phyloP scores from a whole-genome alignment of 2,113 vertebrate species.

The Pluvialis apricaria region DNA sequence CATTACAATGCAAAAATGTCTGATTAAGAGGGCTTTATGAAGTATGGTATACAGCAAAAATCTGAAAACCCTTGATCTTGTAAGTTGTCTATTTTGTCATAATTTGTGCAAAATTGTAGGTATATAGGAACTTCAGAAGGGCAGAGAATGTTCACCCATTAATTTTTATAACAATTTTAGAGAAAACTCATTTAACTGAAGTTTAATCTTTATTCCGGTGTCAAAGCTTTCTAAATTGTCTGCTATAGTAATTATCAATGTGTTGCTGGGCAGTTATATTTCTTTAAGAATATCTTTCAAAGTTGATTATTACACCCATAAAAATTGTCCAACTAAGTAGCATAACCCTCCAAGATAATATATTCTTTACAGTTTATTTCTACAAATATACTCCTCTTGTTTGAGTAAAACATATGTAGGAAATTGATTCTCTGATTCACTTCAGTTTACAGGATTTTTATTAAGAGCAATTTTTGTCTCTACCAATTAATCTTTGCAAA shows the following conservation, averaged over 20 bases:
- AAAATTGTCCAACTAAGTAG: neutral
- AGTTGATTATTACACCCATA: constrained; percentile 22
- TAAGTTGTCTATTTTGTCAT: neutral
- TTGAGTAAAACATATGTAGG: neutral
- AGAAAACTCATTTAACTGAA: neutral
- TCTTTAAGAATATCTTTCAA: constrained; percentile 1
- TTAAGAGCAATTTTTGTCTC: constrained; percentile 1
- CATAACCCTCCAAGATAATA: neutral
- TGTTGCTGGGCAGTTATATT: constrained; percentile 13
- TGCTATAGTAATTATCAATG: constrained; percentile 35
- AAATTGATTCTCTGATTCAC: constrained; percentile 4
- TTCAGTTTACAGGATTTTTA: constrained; percentile 1
- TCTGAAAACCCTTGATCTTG: neutral
- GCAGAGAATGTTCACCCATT: neutral
- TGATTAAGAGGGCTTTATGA: neutral
- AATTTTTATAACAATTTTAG: neutral
- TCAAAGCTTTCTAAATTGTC: constrained; percentile 27
- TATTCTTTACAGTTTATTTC: constrained; percentile 31
- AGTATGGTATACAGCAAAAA: neutral
- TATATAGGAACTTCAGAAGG: neutral
- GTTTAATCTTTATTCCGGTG: constrained; percentile 11
- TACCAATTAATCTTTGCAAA: constrained; percentile 34
- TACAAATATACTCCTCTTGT: neutral
- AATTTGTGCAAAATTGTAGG: neutral
- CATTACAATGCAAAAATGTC: neutral